Evolutionary conservation across 2,797 vertebrate species (phyloP), one percentile per base, ranked within the genome.

Genomic region (Paguma larvata): DNA sequence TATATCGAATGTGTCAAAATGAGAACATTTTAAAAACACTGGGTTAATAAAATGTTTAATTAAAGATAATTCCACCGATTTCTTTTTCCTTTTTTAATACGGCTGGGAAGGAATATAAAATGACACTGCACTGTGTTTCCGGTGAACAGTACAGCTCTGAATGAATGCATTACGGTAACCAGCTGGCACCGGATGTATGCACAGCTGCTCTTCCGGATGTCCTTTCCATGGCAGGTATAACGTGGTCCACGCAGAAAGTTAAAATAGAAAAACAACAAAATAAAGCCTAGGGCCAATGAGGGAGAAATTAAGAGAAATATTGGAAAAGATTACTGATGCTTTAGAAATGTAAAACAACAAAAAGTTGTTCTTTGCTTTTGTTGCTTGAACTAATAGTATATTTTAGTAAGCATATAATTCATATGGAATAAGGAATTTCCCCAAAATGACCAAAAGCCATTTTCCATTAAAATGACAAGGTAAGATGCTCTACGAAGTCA

Each of bases 381-480:
- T 84, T 53, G 92, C 32, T 72, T 72, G 59, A 78, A 67, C 6
- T 23, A 79, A 59, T 2, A 78, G 63, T 51, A 25, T 88, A 78
- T 87, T 92, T 95, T 88, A 92, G 86, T 68, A 19, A 91, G 44
- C 44, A 79, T 59, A 46, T 2, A 38, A 44, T 82, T 80, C 75
- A 41, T 38, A 53, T 4, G 21, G 34, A 70, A 73, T 65, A 56
- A 95, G 62, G 13, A 59, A 89, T 91, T 93, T 84, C 27, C 25
- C 48, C 53, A 90, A 90, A 88, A 93, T 85, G 80, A 94, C 38
- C 41, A 56, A 93, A 93, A 73, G 65, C 9, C 34, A 89, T 46
- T 72, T 90, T 87, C 51, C 63, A 83, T 32, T 87, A 93, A 91
- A 77, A 1, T 15, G 84, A 91, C 6, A 78, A 27, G 88, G 23